Evolutionary conservation across 2,113 vertebrate genomes (phyloP).

Genomic region (Balaenoptera acutorostrata): DNA sequence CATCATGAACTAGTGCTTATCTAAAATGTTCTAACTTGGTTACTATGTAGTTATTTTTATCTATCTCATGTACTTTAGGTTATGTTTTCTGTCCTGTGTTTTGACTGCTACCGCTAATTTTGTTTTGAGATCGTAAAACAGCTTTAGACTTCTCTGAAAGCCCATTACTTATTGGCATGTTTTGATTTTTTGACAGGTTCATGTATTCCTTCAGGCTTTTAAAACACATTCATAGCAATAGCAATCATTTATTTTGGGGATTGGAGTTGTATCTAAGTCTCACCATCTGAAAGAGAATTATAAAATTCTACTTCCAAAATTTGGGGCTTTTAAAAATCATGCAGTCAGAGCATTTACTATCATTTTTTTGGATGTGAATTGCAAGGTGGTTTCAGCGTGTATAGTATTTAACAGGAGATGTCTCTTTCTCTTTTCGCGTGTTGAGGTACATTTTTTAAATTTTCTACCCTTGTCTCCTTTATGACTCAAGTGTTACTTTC

Average conservation of each 20-base stretch:
- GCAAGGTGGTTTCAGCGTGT: neutral
- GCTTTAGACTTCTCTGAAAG: neutral
- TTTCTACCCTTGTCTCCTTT: neutral
- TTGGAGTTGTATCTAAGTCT: neutral
- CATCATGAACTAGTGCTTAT: conserved; percentile 5
- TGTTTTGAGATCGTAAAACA: conserved; percentile 21
- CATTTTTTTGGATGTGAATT: neutral
- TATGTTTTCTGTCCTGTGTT: neutral
- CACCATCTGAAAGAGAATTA: neutral
- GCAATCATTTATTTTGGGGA: neutral
- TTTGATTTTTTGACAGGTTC: conserved; percentile 26
- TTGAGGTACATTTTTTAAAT: neutral
- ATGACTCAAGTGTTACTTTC: neutral
- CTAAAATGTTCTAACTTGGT: conserved; percentile 10
- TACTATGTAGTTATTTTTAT: neutral
- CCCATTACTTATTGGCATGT: neutral
- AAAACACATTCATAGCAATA: neutral
- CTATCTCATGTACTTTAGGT: neutral
- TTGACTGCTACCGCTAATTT: conserved; percentile 32
- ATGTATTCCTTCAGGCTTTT: neutral
- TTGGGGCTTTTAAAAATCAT: neutral
- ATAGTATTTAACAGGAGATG: neutral
- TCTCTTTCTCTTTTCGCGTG: neutral
- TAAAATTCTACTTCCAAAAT: neutral
- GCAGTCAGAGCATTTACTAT: neutral